Evolutionary conservation across 2,888 invertebrate genomes (phyloP), one percentile per base, ranked within the genome.

Genomic region (Tenthredo livida): DNA sequence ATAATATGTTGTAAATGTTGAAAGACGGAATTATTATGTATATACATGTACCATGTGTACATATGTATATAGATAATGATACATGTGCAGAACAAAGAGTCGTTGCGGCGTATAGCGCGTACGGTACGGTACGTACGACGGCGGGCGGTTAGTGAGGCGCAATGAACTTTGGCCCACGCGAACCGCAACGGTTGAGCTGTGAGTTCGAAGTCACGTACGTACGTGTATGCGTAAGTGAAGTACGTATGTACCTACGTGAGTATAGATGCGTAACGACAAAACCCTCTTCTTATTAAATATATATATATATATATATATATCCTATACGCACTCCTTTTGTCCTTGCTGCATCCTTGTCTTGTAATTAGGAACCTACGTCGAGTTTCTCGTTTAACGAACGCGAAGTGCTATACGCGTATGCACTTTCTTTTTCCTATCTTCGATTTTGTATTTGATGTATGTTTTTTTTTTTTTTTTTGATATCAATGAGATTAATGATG

Each of bases 81-180:
- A 70, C 37, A 37, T 29, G 9, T 37, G 9, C 47, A 47, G 77
- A 77, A 77, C 50, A 77, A 54, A 77, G 77, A 77, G 33, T 54
- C 61, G 47, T 47, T 47, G 47, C 47, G 47, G 40, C 10, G 10
- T 10, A 1, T 0, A 2, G 40, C 40, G 40, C 40, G 40, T 43
- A 43, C 40, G 40, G 40, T 40, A 40, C 29, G 29, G 29, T 29
- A 29, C 29, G 29, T 29, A 29, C 29, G 29, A 2, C 40, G 54
- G 58, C 25, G 77, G 77, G 50, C 17, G 80, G 40, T 54, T 54
- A 50, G 37, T 54, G 80, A 80, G 25, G 80, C 80, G 33, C 80
- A 80, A 80, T 80, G 80, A 80, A 80, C 80, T 80, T 80, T 80
- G 80, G 80, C 61, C 80, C 80, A 77, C 77, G 80, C 61, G 40